Conservation (phyloP, 2,113 vertebrate species). For the Machaerirhynchus nigripectus region DNA sequence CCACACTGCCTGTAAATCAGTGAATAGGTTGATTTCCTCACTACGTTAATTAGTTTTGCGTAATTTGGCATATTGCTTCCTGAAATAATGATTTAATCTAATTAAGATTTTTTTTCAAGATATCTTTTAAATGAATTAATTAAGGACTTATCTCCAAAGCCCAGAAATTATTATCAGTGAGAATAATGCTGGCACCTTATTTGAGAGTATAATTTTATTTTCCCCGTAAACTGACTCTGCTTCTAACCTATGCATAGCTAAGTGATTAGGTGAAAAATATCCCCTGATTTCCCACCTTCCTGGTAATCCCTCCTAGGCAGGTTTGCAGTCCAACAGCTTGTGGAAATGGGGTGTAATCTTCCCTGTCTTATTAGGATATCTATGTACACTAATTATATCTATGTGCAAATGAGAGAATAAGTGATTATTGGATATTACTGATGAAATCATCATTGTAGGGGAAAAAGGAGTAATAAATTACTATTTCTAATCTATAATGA, state of each 20-base stretch:
- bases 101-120: conserved; percentile 33
- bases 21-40: neutral
- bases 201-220: neutral
- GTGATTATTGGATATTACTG: neutral
- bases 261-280: neutral
- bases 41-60: neutral
- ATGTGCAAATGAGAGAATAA: neutral
- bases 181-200: neutral
- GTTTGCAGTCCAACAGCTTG: neutral
- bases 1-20: neutral
- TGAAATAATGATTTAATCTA: conserved; percentile 55
- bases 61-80: conserved; percentile 42
- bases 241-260: neutral
- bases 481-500: neutral
- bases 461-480: neutral
- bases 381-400: neutral
- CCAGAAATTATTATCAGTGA: conserved; percentile 21
- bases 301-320: neutral
- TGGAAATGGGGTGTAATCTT: neutral
- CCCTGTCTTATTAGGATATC: neutral
- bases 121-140: conserved; percentile 46
- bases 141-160: conserved; percentile 14
- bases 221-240: neutral
- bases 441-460: neutral
- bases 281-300: neutral